These are phyloP conservation scores for Archivesica marissinica DNA, from an alignment of 1,140 invertebrate genomes.

Conservation along the genomic window DNA sequence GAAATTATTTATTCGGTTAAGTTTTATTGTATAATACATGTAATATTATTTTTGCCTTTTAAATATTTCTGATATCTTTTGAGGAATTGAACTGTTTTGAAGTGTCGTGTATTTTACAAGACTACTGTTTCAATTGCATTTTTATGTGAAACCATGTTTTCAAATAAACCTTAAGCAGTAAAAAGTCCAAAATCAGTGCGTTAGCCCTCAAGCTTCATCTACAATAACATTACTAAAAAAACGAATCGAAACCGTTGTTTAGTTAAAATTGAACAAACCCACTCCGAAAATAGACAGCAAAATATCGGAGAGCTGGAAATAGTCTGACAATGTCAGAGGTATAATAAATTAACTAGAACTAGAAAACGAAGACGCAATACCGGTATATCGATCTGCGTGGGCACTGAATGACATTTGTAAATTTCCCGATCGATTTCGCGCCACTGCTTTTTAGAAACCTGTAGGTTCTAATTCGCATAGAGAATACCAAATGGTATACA, in stretches of 20 bases:
- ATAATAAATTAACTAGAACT: too few species aligned
- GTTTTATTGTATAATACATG: background rate
- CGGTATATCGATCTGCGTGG: background rate
- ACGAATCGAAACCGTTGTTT: too few species aligned
- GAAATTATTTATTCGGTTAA: conserved; percentile 31
- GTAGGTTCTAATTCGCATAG: too few species aligned
- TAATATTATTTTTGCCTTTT: background rate
- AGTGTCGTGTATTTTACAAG: background rate
- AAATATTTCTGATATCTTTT: background rate
- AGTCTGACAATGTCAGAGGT: too few species aligned
- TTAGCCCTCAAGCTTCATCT: too few species aligned
- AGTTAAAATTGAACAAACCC: too few species aligned
- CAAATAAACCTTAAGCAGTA: background rate
- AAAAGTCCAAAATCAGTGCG: background rate
- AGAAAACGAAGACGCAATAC: background rate
- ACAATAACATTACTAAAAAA: too few species aligned
- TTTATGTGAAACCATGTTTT: background rate
- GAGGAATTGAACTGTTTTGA: background rate
- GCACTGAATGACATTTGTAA: background rate
- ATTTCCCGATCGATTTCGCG: background rate
- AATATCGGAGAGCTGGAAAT: too few species aligned
- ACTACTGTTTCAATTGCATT: too few species aligned
- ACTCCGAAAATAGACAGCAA: too few species aligned
- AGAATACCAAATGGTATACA: too few species aligned
- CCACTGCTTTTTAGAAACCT: too few species aligned